Conservation (phyloP, 2,888 invertebrate species). For the Trimorus sp. region DNA sequence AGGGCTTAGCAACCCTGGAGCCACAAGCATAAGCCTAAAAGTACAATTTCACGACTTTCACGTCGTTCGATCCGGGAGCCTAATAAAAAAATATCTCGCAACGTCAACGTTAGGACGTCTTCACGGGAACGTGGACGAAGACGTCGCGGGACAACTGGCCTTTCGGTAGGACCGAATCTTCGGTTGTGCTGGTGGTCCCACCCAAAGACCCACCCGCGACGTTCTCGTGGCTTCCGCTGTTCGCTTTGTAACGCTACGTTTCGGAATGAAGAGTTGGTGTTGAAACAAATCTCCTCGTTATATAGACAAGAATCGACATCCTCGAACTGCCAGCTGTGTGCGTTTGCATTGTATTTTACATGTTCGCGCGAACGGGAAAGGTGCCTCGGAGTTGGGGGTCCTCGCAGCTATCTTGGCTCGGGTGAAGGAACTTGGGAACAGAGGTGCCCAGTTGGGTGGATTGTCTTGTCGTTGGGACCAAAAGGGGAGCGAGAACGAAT, state of each 20-base stretch:
- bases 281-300: slow-evolving; percentile 33
- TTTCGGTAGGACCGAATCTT: no score
- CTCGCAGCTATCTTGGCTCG: slow-evolving; percentile 22
- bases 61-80: neutral
- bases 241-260: slow-evolving; percentile 21
- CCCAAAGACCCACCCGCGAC: slow-evolving; percentile 2
- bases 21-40: neutral
- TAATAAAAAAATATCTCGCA: slow-evolving; percentile 15
- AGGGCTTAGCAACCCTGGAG: neutral
- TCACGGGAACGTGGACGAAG: neutral
- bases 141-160: neutral
- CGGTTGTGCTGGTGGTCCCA: slow-evolving; percentile 14
- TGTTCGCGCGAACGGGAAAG: slow-evolving; percentile 9
- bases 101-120: slow-evolving; percentile 18
- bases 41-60: neutral
- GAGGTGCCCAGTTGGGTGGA: slow-evolving; percentile 5
- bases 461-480: slow-evolving; percentile 18
- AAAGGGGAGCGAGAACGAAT: slow-evolving; percentile 13
- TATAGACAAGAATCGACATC: slow-evolving; percentile 27
- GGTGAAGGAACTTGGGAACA: neutral
- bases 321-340: slow-evolving; percentile 62
- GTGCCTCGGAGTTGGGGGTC: neutral
- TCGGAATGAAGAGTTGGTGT: slow-evolving; percentile 47
- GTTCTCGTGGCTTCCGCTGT: slow-evolving; percentile 15
- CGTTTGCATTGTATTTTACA: slow-evolving; percentile 63